Conservation (phyloP, 2,113 vertebrate genomes). For the Lepidothrix coronata region DNA sequence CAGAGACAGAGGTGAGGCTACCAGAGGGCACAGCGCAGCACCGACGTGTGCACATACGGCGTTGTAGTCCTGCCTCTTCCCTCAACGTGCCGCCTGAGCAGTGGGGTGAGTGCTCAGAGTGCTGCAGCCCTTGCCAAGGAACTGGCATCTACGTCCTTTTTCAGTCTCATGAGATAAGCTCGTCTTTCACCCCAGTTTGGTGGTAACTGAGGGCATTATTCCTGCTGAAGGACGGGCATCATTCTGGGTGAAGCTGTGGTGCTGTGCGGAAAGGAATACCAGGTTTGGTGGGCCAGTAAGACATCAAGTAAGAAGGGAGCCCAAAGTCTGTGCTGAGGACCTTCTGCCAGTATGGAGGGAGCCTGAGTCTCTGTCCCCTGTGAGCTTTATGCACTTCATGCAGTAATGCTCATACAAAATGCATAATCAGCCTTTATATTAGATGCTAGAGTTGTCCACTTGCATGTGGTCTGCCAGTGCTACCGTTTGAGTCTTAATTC, state of each 20-base stretch:
- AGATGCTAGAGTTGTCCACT: neutral
- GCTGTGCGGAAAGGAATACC: neutral
- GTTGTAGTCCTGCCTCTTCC: fast-evolving
- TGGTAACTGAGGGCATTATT: neutral
- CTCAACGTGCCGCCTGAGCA: fast-evolving
- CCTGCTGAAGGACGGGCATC: fast-evolving
- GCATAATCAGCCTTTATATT: neutral
- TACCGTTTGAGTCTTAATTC: neutral
- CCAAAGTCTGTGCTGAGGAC: neutral
- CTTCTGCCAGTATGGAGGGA: neutral
- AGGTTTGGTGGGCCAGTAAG: neutral
- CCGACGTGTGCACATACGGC: fast-evolving
- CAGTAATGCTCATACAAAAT: neutral
- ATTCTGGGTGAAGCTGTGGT: neutral
- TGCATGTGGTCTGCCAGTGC: neutral
- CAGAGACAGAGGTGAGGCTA: neutral
- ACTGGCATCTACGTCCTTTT: neutral
- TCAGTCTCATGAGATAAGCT: neutral
- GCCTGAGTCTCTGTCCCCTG: too few relatives aligned
- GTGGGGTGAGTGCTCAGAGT: neutral
- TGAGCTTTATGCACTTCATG: neutral
- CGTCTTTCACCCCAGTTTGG: fast-evolving
- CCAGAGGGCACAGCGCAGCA: fast-evolving
- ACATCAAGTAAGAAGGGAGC: neutral
- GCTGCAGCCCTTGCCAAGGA: neutral